Conservation (phyloP, 2,113 vertebrate genomes). For the Phyllopteryx taeniolatus region DNA sequence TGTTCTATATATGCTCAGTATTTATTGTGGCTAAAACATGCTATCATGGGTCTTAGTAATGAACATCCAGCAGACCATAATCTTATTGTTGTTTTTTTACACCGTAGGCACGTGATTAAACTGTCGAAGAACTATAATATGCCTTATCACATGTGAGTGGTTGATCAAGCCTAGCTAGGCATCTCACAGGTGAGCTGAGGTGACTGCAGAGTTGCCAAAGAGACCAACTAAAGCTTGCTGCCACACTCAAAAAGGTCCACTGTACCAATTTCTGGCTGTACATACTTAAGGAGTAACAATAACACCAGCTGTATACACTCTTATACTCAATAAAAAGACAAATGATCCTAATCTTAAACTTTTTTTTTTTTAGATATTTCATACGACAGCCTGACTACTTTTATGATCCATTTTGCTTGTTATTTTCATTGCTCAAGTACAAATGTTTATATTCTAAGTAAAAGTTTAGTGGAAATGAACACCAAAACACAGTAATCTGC, state of each 20-base stretch:
- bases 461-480: background rate
- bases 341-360: conserved; percentile 56
- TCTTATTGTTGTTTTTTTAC: conserved; percentile 37
- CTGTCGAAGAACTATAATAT: conserved; percentile 66
- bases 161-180: conserved; percentile 47
- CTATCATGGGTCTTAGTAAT: conserved; percentile 53
- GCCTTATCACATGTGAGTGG: conserved; percentile 67
- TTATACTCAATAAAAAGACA: conserved; percentile 74
- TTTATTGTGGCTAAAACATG: conserved; percentile 67
- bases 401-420: background rate
- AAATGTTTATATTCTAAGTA: background rate
- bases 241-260: conserved; percentile 40
- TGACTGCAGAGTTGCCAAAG: conserved; percentile 58
- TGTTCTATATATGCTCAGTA: conserved; percentile 65
- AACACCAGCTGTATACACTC: conserved; percentile 73
- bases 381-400: background rate
- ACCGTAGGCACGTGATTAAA: conserved; percentile 53
- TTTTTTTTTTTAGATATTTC: background rate
- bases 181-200: conserved; percentile 56
- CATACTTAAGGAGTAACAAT: conserved; percentile 45
- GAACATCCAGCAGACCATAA: conserved; percentile 47
- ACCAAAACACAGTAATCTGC: background rate
- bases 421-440: conserved; percentile 8
- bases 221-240: conserved; percentile 44
- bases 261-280: conserved; percentile 51